phyloP scores from a whole-genome alignment of 2,888 invertebrate genomes.

The Andrena marginata region DNA sequence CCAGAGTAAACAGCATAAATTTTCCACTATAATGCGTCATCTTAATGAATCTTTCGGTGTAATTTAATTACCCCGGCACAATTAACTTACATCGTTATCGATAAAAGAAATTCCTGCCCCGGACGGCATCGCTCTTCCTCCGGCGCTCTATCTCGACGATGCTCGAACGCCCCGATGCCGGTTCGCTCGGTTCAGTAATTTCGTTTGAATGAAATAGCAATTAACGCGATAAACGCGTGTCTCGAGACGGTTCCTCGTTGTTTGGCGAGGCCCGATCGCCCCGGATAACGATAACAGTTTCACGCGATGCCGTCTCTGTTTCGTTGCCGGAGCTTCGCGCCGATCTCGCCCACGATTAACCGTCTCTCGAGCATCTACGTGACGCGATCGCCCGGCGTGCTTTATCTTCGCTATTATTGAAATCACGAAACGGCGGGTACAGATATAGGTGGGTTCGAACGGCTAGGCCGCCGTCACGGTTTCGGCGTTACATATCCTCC shows the following conservation, averaged over 20 bases:
- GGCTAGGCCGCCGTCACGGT: slow-evolving; percentile 20
- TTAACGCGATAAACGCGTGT: slow-evolving; percentile 35
- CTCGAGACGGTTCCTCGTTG: slow-evolving; percentile 1
- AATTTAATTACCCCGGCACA: slow-evolving; percentile 44
- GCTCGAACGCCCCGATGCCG: not conserved
- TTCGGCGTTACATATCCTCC: slow-evolving; percentile 27
- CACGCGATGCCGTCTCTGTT: not conserved
- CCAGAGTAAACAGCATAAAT: slow-evolving; percentile 59
- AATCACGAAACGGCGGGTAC: slow-evolving; percentile 41
- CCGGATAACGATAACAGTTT: slow-evolving; percentile 33
- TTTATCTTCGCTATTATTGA: slow-evolving; percentile 44
- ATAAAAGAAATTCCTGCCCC: slow-evolving; percentile 18
- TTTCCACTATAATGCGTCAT: slow-evolving; percentile 58
- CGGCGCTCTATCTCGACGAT: not conserved
- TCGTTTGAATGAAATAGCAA: slow-evolving; percentile 27
- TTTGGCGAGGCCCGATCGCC: slow-evolving; percentile 7
- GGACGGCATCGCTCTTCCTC: not conserved
- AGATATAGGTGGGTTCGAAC: not conserved
- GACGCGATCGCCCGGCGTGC: slow-evolving; percentile 23
- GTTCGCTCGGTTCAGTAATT: not conserved
- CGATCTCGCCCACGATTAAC: slow-evolving; percentile 19
- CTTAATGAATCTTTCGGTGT: slow-evolving; percentile 41
- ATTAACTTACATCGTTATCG: slow-evolving; percentile 51
- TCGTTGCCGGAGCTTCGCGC: not conserved
- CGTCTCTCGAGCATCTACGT: slow-evolving; percentile 16